Evolutionary conservation across 2,113 vertebrate species (phyloP), one percentile per base, ranked within the genome.

Genomic region (Rhabdomys dilectus): DNA sequence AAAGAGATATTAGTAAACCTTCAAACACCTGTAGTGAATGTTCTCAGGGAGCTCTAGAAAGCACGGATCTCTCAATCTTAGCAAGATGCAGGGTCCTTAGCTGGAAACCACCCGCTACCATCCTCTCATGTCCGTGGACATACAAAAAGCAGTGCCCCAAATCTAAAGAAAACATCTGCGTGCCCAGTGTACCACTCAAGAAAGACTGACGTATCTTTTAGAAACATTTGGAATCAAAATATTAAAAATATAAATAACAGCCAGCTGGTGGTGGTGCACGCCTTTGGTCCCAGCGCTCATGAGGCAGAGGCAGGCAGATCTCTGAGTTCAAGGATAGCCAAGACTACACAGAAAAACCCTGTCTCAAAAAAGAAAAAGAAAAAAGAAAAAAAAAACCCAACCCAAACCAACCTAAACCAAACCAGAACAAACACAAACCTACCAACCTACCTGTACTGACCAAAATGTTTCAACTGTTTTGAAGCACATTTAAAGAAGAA

Each of bases 191-290:
- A 60, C 45, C 66, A 80, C 51, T 51, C 90, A 78, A 75, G 48
- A 86, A 89, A 82, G 68, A 89, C 0, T 81, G 92, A 62, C 39
- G 26, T 51, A 75, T 86, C 76, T 91, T 96, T 88, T 60, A 94
- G 53, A 94, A 93, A 62, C 34, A 92, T 73, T 94, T 96, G 73
- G 64, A 68, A 68, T 34, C 66, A 34, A 34, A 31, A 34, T 68
- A 31, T 13, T 31, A 34, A 68, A 68, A 15, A 13, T 68, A 68
- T 9, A 15, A 68, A 68, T 34, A 68, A 34, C 11, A 6, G 64
- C 64, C 29, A 15, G 64, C 29, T 29, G 3, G 31, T n/a, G 16
- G 16, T 72, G 68, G 6, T 5, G 36, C 68, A 7, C 13, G 19
- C 68, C 36, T 19, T n/a, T 72, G 36, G n/a, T n/a, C 3, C 36